These are phyloP conservation scores for Leptinotarsa peninsularis DNA, from an alignment of 2,888 invertebrate species.

Conservation along the genomic window DNA sequence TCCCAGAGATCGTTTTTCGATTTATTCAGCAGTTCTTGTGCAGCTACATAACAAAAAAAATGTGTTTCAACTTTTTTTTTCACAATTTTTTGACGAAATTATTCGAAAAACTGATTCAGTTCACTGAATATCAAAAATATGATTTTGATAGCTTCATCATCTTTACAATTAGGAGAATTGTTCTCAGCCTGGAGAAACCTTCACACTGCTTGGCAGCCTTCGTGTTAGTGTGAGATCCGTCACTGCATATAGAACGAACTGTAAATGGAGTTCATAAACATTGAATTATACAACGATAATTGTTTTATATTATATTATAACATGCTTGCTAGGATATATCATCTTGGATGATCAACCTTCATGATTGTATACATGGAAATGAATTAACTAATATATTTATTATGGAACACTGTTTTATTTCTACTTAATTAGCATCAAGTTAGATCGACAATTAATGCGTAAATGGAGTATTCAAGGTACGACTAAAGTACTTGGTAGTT, in stretches of 20 bases:
- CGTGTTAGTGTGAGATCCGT: neutral
- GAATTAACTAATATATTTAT: neutral
- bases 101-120: too few relatives aligned
- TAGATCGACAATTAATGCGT: constrained; percentile 4
- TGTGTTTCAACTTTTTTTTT: too few relatives aligned
- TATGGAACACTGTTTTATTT: constrained; percentile 2
- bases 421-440: neutral
- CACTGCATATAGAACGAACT: neutral
- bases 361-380: neutral
- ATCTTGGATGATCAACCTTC: constrained; percentile 12
- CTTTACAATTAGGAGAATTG: neutral
- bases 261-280: neutral
- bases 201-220: neutral
- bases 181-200: neutral
- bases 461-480: constrained; percentile 26
- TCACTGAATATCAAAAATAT: too few relatives aligned
- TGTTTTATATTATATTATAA: neutral
- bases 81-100: too few relatives aligned
- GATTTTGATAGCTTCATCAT: neutral
- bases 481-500: neutral
- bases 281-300: constrained; percentile 4
- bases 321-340: neutral
- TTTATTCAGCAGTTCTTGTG: too few relatives aligned
- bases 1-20: too few relatives aligned
- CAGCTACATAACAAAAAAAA: too few relatives aligned